Evolutionary conservation across 2,888 invertebrate genomes (phyloP), one percentile per base, ranked within the genome.

Genomic region (Andrena fulva): DNA sequence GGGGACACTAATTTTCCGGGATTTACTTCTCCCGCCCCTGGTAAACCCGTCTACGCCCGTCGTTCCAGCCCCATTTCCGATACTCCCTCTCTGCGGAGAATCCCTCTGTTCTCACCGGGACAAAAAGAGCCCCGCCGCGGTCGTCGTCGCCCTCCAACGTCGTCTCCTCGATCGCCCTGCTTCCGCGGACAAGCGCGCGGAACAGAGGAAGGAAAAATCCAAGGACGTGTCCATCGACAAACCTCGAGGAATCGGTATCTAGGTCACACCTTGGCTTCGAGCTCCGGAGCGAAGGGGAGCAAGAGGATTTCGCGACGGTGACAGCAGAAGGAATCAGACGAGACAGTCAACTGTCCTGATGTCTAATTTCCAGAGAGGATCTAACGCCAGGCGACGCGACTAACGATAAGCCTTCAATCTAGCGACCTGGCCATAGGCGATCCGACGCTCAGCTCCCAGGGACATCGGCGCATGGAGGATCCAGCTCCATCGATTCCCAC

Each of bases 1-100:
- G 42, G 35, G 54, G 67, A 79, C 84, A 80, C 87, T 87, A 87
- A 87, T 87, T 87, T 87, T 83, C 85, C 59, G 59, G 78, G 87
- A 87, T 87, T 87, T 85, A 76, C 87, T 83, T 42, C 63, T 70
- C 68, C 76, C 74, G 64, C 80, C 76, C 70, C 66, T 81, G 79
- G 85, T 87, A 85, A 84, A 77, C 71, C 84, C 68, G 68, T 29
- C 59, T 56, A 48, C 52, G 33, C 59, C 31, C 33, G 52, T 52
- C 52, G 27, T 67, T 75, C 70, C 66, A 42, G 20, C 60, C 72
- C 50, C 71, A 60, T 78, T 83, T 86, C 76, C 85, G 70, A 67
- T 77, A 68, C 80, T 42, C 42, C 60, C 12, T 42, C 42, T 4
- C 42, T 16, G 42, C 42, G 42, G 42, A 42, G 42, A 42, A 4